phyloP scores from a whole-genome alignment of 2,797 vertebrate species.

The Sebastes nivosus region DNA sequence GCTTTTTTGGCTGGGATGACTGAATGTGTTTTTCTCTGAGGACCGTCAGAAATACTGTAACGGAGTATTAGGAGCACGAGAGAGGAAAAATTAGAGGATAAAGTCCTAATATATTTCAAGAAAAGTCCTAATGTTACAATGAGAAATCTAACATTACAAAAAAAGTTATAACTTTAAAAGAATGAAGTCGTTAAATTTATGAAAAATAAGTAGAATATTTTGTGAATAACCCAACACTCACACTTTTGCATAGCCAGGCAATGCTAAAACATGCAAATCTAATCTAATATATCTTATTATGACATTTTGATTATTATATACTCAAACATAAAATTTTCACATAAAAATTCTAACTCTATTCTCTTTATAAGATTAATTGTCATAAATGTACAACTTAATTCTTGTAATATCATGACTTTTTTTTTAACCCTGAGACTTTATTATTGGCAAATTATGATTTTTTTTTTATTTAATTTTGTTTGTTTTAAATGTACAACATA shows the following conservation, averaged over 20 bases:
- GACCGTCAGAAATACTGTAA: background rate
- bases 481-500: background rate
- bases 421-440: background rate
- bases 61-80: background rate
- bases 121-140: background rate
- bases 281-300: background rate
- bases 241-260: background rate
- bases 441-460: background rate
- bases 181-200: background rate
- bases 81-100: background rate
- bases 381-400: too few relatives aligned
- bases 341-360: background rate
- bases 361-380: background rate
- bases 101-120: conserved; percentile 1
- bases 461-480: background rate
- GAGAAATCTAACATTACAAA: background rate
- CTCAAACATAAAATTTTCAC: background rate
- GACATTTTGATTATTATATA: background rate
- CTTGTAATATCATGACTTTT: background rate
- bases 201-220: background rate
- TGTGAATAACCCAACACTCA: background rate
- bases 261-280: background rate
- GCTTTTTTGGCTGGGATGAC: conserved; percentile 68
- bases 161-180: background rate
- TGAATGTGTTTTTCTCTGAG: conserved; percentile 50